Base-by-base conservation (phyloP, 2,888 invertebrate species). In the Macropis europaea region DNA sequence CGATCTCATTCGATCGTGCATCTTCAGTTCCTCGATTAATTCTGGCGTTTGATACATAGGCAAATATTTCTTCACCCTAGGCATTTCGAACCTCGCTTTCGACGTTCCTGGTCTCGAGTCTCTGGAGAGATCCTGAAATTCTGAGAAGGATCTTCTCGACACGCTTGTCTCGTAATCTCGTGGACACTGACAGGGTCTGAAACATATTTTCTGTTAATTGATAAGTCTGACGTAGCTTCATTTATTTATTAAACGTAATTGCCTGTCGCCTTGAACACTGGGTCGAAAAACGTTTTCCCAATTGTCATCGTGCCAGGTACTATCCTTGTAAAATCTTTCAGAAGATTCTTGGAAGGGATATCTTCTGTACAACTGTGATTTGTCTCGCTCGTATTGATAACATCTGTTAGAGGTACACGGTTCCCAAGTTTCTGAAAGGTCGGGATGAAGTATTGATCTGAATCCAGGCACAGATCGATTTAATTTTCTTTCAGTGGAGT, bases 11-110 rank as follows among this genome's bases (percentile, higher is more conserved):
- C 75, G 78, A 45, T 84, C 83, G n/a, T 83, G 80, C 26, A 62
- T 63, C 50, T 84, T 83, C 4, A 84, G 66, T 54, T 86, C 82
- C n/a, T 83, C 76, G 19, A 82, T 78, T 17, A 84, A 69, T 36
- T 77, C 81, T 0, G 81, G 68, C n/a, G 50, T 64, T 56, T 84
- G 84, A 48, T 73, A 82, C 48, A 78, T 62, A 0, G 84, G 84
- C 24, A 83, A 40, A 54, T 80, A 84, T 67, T 73, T 84, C 34
- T 73, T 81, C 13, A 86, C 26, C 26, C 76, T 64, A 2, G 84
- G 84, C 47, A 74, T 24, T 4, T 76, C 32, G n/a, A 72, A 34
- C 19, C 28, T 67, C 3, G 17, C 45, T 19, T 7, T 53, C 17
- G 4, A 2, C 42, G 11, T 7, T 2, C 52, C 32, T 22, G 36